Base-by-base conservation (phyloP, 1,140 invertebrate genomes). In the Ips nitidus region DNA sequence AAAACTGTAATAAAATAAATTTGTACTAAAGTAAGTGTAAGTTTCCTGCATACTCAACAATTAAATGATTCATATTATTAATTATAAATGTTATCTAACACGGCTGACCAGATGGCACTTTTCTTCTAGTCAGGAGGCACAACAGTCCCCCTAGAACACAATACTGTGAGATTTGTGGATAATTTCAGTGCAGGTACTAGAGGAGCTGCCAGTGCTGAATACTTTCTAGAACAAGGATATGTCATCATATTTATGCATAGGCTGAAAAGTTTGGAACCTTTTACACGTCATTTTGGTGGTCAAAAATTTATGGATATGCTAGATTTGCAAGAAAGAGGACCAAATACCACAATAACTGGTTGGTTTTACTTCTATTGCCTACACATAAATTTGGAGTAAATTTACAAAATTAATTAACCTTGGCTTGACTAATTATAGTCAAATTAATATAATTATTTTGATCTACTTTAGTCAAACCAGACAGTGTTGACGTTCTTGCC, bases 181-280 rank as follows among this genome's bases (percentile, higher is more conserved):
- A 99, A 99, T 84, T 99, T 99, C 82, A 98, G 96, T 81, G 92
- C 94, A 8, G 98, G 98, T 45, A 97, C 91, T 0, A 86, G 98
- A 75, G 98, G 98, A 40, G 90, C 97, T 1, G 88, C 94, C 1
- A 98, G 96, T 1, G 89, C 96, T 1, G 98, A 99, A 86, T 97
- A 97, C 82, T 98, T 99, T 83, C 84, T 99, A 36, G 86, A 93
- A 72, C 84, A 88, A 71, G 89, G 86, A 52, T 93, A 93, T 79
- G 86, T 88, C 42, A 91, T 93, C 57, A 91, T 93, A 75, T 93
- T 93, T 81, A 86, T 93, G 83, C 83, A 92, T 74, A 85, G 91
- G 52, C 81, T 86, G 61, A 94, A 96, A 79, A 94, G 94, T 2
- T 77, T 98, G 43, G 90, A 95, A 81, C 97, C 97, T 4, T 98